phyloP scores from a whole-genome alignment of 1,140 invertebrate species.

The Bombus fervidus region DNA sequence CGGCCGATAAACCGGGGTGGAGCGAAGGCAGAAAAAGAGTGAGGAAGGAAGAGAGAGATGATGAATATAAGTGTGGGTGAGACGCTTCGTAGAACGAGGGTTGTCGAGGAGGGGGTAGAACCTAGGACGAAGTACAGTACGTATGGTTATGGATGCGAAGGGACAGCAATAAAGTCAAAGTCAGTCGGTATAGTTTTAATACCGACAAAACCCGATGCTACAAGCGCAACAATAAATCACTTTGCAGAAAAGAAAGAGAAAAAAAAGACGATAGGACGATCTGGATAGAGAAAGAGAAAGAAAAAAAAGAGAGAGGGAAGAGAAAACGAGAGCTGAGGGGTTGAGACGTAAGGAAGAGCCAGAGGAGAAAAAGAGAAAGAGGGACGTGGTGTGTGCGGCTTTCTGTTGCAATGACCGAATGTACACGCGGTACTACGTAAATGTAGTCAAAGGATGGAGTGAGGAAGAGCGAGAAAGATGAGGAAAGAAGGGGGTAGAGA shows the following conservation, averaged over 20 bases:
- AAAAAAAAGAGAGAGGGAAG: background rate
- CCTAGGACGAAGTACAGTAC: conserved; percentile 48
- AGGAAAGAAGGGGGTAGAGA: conserved; percentile 51
- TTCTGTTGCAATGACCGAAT: conserved; percentile 44
- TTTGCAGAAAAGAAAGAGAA: conserved; percentile 47
- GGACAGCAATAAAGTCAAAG: conserved; percentile 14
- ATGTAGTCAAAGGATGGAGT: conserved; percentile 35
- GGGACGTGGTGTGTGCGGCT: conserved; percentile 40
- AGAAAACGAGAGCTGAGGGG: conserved; percentile 18
- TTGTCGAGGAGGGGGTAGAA: conserved; percentile 41
- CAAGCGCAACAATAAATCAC: conserved; percentile 54
- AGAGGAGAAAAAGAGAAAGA: conserved; percentile 38
- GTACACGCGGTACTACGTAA: conserved; percentile 48
- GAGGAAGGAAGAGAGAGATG: conserved; percentile 40
- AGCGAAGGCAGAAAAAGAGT: conserved; percentile 53
- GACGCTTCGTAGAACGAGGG: conserved; percentile 52
- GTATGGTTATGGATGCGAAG: conserved; percentile 46
- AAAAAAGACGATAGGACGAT: conserved; percentile 29
- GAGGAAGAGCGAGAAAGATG: conserved; percentile 40
- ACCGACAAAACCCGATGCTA: conserved; percentile 47
- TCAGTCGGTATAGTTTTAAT: conserved; percentile 24
- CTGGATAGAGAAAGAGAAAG: conserved; percentile 12
- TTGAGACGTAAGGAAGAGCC: conserved; percentile 47
- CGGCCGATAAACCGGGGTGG: conserved; percentile 49
- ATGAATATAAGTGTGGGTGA: conserved; percentile 54